Conservation (phyloP, 2,888 invertebrate species). For the Steromphala cineraria region DNA sequence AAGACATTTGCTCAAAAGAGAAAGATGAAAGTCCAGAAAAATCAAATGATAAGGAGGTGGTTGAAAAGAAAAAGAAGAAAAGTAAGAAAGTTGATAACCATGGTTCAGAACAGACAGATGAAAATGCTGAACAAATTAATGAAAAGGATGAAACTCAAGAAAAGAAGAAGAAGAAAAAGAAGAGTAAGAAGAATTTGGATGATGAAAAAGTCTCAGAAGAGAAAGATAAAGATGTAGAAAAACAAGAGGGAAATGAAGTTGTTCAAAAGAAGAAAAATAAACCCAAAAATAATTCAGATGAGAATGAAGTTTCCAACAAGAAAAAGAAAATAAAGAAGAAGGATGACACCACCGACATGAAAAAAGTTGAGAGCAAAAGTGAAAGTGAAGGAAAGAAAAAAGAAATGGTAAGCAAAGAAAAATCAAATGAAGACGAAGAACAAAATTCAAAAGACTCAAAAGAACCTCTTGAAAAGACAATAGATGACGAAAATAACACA, state of each 20-base stretch:
- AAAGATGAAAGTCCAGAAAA: neutral
- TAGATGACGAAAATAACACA: neutral
- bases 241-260: neutral
- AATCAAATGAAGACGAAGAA: neutral
- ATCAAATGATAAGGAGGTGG: neutral
- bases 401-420: neutral
- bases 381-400: neutral
- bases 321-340: neutral
- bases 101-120: neutral
- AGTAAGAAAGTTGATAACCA: neutral
- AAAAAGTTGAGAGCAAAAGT: neutral
- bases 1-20: too few species aligned
- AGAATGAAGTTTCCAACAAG: neutral
- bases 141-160: neutral
- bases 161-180: neutral
- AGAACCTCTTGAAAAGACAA: neutral
- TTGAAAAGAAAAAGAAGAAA: neutral
- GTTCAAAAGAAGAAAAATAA: slow-evolving; percentile 9
- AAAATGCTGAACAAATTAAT: neutral
- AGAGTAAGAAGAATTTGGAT: neutral
- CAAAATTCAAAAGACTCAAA: neutral
- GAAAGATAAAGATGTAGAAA: too few species aligned
- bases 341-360: neutral
- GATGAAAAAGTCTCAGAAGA: neutral
- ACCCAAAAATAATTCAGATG: neutral